Evolutionary conservation across 2,888 invertebrate genomes (phyloP), one percentile per base, ranked within the genome.

Genomic region (Eristalis pertinax): DNA sequence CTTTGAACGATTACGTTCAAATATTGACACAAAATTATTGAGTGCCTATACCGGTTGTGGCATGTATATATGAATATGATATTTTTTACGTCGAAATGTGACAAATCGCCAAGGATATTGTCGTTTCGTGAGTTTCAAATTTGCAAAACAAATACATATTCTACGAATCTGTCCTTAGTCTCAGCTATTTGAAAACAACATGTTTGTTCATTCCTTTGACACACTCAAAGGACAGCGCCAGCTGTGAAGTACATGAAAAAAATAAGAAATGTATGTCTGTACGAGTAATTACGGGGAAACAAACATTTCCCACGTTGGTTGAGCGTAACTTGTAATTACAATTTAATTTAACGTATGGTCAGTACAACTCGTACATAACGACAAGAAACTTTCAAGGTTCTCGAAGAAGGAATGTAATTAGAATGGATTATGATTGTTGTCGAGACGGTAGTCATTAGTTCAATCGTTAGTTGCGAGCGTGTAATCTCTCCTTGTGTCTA

Each of bases 401-500:
- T 82, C 76, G 56, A 74, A 79, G 73, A 79, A 74, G 64, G 43
- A 74, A 69, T 64, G 32, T 69, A 84, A 69, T 74, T 64, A 65
- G 69, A 84, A 74, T 79, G 69, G 64, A 77, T 70, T 62, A 77
- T 77, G 84, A 43, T 74, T 65, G 15, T 50, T 74, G 56, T 68
- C 24, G 15, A 26, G 43, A 67, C 70, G 60, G 79, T 60, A 38
- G 84, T 84, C 26, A 75, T 84, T 84, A 84, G 75, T 80, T 56
- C 60, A 84, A 72, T 80, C 84, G 70, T 38, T 38, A 41, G 75
- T 75, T 80, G 70, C 74, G 70, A 84, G 80, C 74, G 74, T 68
- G 35, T 24, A 22, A 11, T 62, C 65, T 76, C 35, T 58, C 29
- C 63, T 50, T n/a, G 7, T 8, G 29, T 73, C 19, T 62, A 63